These are phyloP conservation scores for Colaptes auratus DNA, from an alignment of 2,113 vertebrate genomes.

Conservation along the genomic window DNA sequence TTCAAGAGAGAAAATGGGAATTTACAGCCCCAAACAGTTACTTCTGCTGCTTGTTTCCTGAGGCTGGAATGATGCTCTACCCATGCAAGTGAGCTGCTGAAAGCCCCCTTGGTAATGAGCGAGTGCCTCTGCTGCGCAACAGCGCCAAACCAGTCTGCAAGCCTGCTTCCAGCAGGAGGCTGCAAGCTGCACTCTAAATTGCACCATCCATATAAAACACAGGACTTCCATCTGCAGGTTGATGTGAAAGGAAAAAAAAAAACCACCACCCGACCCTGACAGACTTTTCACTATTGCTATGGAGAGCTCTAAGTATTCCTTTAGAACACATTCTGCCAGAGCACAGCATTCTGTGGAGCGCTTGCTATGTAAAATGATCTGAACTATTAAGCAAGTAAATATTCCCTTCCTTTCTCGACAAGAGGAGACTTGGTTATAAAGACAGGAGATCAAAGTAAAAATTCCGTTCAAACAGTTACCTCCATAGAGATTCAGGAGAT, in stretches of 20 bases:
- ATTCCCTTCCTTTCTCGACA: background rate
- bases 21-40: background rate
- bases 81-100: background rate
- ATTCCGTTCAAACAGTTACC: background rate
- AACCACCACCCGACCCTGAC: background rate
- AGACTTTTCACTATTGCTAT: background rate
- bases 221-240: background rate
- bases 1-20: background rate
- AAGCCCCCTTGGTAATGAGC: background rate
- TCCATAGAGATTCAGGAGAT: background rate
- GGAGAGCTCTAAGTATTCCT: background rate
- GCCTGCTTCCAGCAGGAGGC: background rate
- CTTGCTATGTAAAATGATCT: background rate
- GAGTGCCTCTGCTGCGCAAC: slow-evolving; percentile 41
- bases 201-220: accelerated
- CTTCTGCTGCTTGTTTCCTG: background rate
- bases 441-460: background rate
- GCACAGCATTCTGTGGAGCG: background rate
- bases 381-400: background rate
- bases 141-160: background rate
- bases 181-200: background rate
- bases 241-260: background rate
- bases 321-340: background rate
- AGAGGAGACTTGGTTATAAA: background rate
- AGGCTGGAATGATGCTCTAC: background rate